Conservation (phyloP, 2,797 vertebrate genomes). For the Euphonia xanthogaster region DNA sequence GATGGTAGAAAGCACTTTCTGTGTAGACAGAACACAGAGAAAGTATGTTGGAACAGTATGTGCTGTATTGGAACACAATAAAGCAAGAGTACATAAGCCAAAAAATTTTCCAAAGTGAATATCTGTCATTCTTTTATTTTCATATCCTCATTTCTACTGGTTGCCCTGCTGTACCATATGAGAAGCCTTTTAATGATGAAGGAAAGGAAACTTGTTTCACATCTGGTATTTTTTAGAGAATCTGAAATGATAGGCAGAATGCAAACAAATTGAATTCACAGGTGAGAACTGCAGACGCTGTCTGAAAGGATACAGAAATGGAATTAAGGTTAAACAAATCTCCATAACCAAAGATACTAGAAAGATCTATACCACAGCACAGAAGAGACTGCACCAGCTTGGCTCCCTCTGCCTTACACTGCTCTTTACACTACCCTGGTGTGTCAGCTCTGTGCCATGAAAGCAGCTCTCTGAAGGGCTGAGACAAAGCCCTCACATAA, state of each 20-base stretch:
- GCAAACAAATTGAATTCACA: not conserved
- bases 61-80: not conserved
- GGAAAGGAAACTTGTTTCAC: not conserved
- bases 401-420: not conserved
- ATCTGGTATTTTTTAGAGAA: not conserved
- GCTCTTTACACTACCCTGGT: not conserved
- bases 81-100: not conserved
- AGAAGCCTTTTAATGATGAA: not conserved
- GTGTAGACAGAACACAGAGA: not conserved
- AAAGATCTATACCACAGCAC: not conserved
- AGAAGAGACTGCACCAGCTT: not conserved
- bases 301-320: not conserved
- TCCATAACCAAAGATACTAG: not conserved
- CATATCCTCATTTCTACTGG: not conserved
- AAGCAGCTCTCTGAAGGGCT: not conserved
- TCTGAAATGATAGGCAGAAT: not conserved
- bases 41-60: not conserved
- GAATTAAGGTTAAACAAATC: not conserved
- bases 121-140: not conserved
- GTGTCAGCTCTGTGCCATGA: not conserved
- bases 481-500: not conserved
- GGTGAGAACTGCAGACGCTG: not conserved
- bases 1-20: not conserved
- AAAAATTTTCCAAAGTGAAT: not conserved
- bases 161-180: not conserved